phyloP scores from a whole-genome alignment of 2,888 invertebrate genomes.

The Ferdinandea cuprea region DNA sequence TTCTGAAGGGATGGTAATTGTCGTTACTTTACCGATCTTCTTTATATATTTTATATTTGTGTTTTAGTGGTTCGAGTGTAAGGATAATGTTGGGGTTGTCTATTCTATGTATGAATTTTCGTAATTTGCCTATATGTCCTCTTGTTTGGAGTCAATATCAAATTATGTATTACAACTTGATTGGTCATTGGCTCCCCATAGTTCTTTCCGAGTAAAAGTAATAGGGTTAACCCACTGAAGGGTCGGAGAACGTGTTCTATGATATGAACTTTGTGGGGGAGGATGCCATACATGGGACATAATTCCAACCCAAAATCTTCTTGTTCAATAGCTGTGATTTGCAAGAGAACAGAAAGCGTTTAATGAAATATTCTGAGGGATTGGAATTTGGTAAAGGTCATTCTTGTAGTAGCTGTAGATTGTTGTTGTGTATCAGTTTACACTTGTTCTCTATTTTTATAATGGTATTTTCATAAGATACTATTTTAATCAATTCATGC shows the following conservation, averaged over 20 bases:
- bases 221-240: neutral
- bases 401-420: too few species aligned
- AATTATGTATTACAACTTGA: neutral
- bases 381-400: too few species aligned
- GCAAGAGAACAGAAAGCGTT: too few species aligned
- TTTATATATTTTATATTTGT: too few species aligned
- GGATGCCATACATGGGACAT: neutral
- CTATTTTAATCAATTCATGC: neutral
- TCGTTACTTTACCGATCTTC: slow-evolving; percentile 1
- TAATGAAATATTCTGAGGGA: too few species aligned
- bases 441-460: slow-evolving; percentile 5
- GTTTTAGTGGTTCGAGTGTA: neutral
- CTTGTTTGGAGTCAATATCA: neutral
- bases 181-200: neutral
- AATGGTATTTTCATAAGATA: neutral
- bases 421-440: neutral
- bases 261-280: neutral
- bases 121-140: neutral
- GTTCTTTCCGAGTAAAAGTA: neutral
- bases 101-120: neutral
- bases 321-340: too few species aligned
- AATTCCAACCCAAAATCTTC: too few species aligned
- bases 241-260: neutral
- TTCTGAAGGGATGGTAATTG: neutral
- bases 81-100: slow-evolving; percentile 2